phyloP scores from a whole-genome alignment of 1,140 invertebrate genomes.

The Nebria ingens region DNA sequence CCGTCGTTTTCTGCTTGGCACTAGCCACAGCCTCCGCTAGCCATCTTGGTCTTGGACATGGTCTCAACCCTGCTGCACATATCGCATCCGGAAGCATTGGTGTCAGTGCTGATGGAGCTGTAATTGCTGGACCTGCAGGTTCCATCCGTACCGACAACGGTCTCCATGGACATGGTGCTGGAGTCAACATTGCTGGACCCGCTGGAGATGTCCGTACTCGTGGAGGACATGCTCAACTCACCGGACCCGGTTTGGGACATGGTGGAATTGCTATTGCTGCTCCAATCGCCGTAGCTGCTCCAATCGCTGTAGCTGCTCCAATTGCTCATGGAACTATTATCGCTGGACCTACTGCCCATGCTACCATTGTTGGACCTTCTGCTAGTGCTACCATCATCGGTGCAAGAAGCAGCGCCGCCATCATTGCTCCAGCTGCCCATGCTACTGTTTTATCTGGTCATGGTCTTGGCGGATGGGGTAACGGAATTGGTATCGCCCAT shows the following conservation, averaged over 20 bases:
- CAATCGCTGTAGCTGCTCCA: neutral
- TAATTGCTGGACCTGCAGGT: neutral
- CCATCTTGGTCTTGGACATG: neutral
- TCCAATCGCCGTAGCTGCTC: neutral
- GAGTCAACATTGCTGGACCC: neutral
- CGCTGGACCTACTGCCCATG: neutral
- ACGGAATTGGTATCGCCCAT: neutral
- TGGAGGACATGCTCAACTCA: neutral
- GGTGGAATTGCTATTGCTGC: neutral
- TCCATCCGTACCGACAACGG: neutral
- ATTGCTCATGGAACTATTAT: neutral
- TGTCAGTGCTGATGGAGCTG: neutral
- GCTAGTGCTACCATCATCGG: neutral
- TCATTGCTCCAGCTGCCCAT: neutral
- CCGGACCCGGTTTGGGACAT: neutral
- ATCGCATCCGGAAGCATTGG: neutral
- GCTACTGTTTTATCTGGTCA: neutral
- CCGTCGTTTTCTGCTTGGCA: neutral
- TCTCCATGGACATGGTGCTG: neutral
- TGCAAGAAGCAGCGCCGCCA: neutral
- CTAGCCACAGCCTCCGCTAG: neutral
- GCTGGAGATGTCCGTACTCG: neutral
- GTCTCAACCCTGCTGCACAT: neutral
- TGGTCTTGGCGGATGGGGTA: neutral
- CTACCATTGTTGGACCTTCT: conserved; percentile 1